Evolutionary conservation across 2,888 invertebrate species (phyloP), one percentile per base, ranked within the genome.

Genomic region (Eugnorisma glareosa): DNA sequence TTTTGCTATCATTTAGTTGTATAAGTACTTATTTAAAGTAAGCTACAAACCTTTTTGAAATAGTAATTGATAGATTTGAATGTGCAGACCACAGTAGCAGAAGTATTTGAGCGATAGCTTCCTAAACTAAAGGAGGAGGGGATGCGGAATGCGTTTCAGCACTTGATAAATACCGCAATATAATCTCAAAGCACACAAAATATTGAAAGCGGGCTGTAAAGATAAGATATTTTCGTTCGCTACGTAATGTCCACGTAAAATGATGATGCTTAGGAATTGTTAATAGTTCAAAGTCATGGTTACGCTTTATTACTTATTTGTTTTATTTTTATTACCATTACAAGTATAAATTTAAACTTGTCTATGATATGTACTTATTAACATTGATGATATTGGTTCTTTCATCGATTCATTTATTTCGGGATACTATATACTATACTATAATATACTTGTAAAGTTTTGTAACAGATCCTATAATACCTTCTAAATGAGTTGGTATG

Each of bases 271-370:
- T 28, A 48, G 40, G 43, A 43, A 79, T 48, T 31, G 45, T 61
- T 43, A 37, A 80, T 45, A 13, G 54, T 57, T 21, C 18, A 74
- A 45, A 74, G 54, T 73, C 48, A 81, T 66, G 54, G 18, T 66
- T 57, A 57, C 24, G 15, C 43, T 45, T 28, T 57, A 72, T 31
- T 64, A 71, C 15, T 37, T 40, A 40, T 61, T 79, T 72, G 28
- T 71, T 63, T 77, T 43, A 24, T 77, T 63, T 63, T 61, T 48
- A 69, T 35, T 51, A 24, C 18, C 18, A 63, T 51, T 51, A 59
- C 11, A 68, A 31, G 31, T 31, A 59, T 18, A 43, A 79, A 43
- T 48, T 11, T 45, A 78, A 63, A 61, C 45, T 31, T 48, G 37
- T 59, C 57, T 57, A 45, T 31, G 45, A 54, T n/a, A 37, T 48